A percentile compares a stretch with the other conserved stretches of the same genome.
These are phyloP conservation scores for Heliconius aoede DNA, from an alignment of 2,888 invertebrate genomes.

Conservation along the genomic window DNA sequence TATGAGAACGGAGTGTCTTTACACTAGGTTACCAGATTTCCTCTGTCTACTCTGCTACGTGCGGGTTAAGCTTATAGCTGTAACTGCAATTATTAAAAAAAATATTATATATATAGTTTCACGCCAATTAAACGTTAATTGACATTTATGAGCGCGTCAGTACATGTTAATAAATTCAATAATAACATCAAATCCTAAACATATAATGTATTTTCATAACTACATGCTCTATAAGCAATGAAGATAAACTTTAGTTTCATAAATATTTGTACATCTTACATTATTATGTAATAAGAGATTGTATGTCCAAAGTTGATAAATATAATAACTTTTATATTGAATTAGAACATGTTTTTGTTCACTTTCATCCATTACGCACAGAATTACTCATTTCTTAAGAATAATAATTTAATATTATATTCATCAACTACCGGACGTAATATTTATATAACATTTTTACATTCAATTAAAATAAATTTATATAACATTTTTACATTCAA, in stretches of 20 bases:
- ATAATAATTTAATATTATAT: not conserved
- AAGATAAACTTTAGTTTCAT: not conserved
- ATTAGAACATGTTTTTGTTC: not conserved
- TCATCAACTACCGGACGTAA: not conserved
- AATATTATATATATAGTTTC: no score
- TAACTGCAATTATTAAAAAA: no score
- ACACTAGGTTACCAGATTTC: no score
- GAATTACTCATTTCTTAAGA: not conserved
- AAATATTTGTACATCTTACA: slow-evolving; percentile 3
- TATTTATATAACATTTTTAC: not conserved
- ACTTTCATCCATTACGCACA: slow-evolving; percentile 1
- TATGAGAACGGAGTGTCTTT: no score
- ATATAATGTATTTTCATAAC: not conserved
- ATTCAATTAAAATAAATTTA: not conserved
- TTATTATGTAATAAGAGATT: not conserved
- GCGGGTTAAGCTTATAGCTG: no score
- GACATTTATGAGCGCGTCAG: not conserved
- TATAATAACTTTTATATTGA: not conserved
- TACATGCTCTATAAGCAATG: not conserved
- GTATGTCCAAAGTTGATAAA: not conserved
- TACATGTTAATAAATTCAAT: not conserved
- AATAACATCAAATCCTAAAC: not conserved
- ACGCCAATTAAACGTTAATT: not conserved
- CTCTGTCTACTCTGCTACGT: no score
- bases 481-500: not conserved